A percentile compares a stretch with the other conserved stretches of the same genome.
Conservation (phyloP, 2,797 vertebrate genomes). For the Podargus strigoides region DNA sequence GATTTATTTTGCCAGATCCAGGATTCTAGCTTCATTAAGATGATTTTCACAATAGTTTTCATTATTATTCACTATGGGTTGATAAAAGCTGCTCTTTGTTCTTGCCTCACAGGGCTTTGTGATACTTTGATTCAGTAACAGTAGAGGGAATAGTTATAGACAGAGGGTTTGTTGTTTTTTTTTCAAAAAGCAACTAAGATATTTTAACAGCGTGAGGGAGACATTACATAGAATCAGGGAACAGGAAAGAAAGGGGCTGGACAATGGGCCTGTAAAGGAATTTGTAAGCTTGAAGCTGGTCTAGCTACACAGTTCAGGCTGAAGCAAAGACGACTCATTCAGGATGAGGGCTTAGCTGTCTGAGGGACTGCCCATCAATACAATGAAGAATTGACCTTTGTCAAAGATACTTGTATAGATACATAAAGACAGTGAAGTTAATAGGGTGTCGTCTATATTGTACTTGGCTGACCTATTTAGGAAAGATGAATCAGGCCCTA, state of each 20-base stretch:
- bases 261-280: not conserved
- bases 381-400: not conserved
- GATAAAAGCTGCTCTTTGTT: not conserved
- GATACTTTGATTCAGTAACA: not conserved
- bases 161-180: not conserved
- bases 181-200: not conserved
- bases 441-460: not conserved
- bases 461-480: not conserved
- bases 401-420: not conserved
- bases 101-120: not conserved
- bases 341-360: not conserved
- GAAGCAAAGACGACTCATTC: not conserved
- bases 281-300: not conserved
- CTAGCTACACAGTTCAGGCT: not conserved
- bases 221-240: not conserved
- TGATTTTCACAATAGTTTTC: not conserved
- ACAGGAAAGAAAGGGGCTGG: not conserved
- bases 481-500: not conserved
- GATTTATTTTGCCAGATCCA: not conserved
- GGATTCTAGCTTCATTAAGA: not conserved
- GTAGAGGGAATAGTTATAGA: not conserved
- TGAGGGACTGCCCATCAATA: not conserved
- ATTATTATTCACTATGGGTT: not conserved
- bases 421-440: not conserved
- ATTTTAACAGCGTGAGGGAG: not conserved